Conservation (phyloP, 2,888 invertebrate genomes). For the Metellina segmentata region DNA sequence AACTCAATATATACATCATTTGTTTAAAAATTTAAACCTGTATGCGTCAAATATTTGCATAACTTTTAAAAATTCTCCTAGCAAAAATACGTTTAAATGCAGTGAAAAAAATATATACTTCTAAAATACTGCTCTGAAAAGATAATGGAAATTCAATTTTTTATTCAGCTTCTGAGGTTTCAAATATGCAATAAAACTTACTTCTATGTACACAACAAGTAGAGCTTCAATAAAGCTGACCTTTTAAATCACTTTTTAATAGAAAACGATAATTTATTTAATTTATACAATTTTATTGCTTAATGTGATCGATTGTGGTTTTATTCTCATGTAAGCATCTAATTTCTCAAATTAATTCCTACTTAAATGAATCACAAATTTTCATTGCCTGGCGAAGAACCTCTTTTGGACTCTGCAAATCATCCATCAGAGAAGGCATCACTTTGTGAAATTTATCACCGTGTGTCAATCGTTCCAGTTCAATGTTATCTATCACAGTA, state of each 20-base stretch:
- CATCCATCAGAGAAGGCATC: constrained; percentile 72
- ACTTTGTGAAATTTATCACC: constrained; percentile 60
- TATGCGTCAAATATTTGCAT: neutral
- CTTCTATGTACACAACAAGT: neutral
- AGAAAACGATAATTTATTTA: neutral
- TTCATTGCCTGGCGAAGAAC: constrained; percentile 73
- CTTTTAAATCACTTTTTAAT: neutral
- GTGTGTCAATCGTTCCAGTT: constrained; percentile 39
- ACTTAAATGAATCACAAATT: constrained; percentile 65
- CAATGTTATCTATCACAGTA: constrained; percentile 71
- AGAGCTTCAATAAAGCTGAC: neutral
- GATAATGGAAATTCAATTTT: neutral
- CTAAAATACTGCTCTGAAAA: constrained; percentile 23
- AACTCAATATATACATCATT: neutral
- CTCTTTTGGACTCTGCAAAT: constrained; percentile 74
- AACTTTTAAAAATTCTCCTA: constrained; percentile 20
- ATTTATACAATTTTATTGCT: neutral
- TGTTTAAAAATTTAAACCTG: neutral
- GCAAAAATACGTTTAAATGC: constrained; percentile 60
- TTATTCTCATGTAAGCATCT: neutral
- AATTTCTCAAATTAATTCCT: neutral
- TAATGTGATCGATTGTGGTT: neutral
- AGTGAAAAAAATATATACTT: constrained; percentile 43
- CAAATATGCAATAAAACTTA: neutral
- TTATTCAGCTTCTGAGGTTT: neutral